These are phyloP conservation scores for Chaetorhynchus papuensis DNA, from an alignment of 2,113 vertebrate species.

Conservation along the genomic window DNA sequence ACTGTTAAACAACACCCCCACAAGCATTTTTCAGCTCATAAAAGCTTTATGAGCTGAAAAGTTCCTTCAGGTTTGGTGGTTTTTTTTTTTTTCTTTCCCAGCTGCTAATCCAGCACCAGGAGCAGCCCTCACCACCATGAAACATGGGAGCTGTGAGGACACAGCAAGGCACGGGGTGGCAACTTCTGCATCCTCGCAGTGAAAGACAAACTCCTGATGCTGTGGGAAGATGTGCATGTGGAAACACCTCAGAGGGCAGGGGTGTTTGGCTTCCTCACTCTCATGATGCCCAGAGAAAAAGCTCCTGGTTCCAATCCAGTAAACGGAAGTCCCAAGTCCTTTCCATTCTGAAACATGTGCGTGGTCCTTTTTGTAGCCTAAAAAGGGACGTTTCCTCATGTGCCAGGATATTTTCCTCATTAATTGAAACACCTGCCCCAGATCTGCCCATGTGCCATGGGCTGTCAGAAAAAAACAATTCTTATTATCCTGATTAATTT, in stretches of 20 bases:
- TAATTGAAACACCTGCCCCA: slow-evolving; percentile 35
- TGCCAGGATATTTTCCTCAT: slow-evolving; percentile 6
- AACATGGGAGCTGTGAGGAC: background rate
- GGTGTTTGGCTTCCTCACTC: background rate
- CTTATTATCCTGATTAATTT: slow-evolving; percentile 28
- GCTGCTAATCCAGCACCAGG: slow-evolving; percentile 33
- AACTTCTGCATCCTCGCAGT: background rate
- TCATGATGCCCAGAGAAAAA: background rate
- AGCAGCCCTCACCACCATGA: background rate
- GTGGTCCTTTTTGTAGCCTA: background rate
- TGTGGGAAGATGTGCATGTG: background rate
- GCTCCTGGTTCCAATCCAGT: background rate
- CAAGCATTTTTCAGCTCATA: slow-evolving; percentile 72
- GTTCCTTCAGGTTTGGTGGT: slow-evolving; percentile 54
- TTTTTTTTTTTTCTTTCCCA: background rate
- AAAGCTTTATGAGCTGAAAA: slow-evolving; percentile 73
- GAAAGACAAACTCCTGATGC: background rate
- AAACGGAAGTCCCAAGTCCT: background rate
- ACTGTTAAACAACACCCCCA: slow-evolving; percentile 59
- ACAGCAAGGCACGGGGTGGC: background rate
- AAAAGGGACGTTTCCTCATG: background rate
- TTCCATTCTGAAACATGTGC: background rate
- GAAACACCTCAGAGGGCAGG: background rate
- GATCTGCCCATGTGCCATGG: background rate
- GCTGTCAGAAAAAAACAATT: background rate